Conservation (phyloP, 2,797 vertebrate genomes). For the Hoplostethus atlanticus region DNA sequence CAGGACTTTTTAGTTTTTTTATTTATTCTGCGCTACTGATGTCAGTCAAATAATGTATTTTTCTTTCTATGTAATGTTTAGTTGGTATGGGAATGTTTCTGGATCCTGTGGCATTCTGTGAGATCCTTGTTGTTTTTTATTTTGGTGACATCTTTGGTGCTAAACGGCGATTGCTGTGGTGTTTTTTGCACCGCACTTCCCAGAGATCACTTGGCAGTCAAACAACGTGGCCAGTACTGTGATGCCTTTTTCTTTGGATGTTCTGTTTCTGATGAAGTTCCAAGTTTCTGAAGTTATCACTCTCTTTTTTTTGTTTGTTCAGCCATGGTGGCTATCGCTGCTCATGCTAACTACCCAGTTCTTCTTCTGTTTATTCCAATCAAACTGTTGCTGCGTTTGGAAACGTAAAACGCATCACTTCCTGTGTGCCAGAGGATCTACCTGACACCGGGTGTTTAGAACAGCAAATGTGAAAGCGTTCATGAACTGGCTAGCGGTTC, state of each 20-base stretch:
- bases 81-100: slow-evolving; percentile 5
- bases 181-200: not conserved
- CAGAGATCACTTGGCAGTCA: slow-evolving; percentile 11
- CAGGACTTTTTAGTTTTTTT: slow-evolving; percentile 12
- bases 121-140: slow-evolving; percentile 8
- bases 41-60: slow-evolving; percentile 27
- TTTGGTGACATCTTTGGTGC: not conserved
- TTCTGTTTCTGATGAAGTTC: not conserved
- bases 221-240: slow-evolving; percentile 6
- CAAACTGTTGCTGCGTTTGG: not conserved
- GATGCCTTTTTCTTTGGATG: slow-evolving; percentile 12
- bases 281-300: not conserved
- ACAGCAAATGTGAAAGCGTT: not conserved
- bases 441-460: not conserved
- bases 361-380: not conserved
- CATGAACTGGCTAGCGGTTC: not conserved
- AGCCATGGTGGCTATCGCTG: too few relatives aligned
- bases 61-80: slow-evolving; percentile 3
- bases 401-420: too few relatives aligned
- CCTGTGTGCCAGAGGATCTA: too few relatives aligned
- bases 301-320: too few relatives aligned
- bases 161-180: not conserved
- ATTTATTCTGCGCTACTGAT: slow-evolving; percentile 17
- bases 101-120: slow-evolving; percentile 23
- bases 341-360: not conserved